Conservation (phyloP, 2,888 invertebrate species). For the Drosophila sordidula region DNA sequence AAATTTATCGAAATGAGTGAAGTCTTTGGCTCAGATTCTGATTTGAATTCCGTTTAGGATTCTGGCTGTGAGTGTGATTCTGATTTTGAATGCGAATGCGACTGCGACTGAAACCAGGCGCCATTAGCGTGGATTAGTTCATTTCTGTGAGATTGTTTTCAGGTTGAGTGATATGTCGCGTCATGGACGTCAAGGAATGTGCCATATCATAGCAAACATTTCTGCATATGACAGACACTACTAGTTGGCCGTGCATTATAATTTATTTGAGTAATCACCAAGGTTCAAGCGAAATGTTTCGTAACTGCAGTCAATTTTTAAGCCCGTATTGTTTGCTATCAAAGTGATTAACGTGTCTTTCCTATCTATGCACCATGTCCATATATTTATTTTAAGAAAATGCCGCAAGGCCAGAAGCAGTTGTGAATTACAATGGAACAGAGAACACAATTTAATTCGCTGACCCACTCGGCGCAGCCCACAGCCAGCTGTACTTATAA, state of each 20-base stretch:
- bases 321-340: too few relatives aligned
- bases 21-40: conserved; percentile 28
- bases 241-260: background rate
- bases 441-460: conserved; percentile 11
- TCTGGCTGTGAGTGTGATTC: conserved; percentile 12
- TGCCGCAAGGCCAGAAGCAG: background rate
- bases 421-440: conserved; percentile 14
- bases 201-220: conserved; percentile 3
- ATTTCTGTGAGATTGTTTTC: conserved; percentile 16
- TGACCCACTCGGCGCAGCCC: conserved; percentile 3
- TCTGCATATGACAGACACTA: background rate
- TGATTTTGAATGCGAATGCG: conserved; percentile 15
- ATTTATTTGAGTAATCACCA: background rate
- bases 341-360: too few relatives aligned
- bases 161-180: conserved; percentile 1
- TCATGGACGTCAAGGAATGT: conserved; percentile 8
- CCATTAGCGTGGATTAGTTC: conserved; percentile 53
- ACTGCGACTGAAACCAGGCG: conserved; percentile 15
- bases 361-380: background rate
- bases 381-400: background rate
- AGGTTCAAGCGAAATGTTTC: background rate
- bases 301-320: too few relatives aligned
- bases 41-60: conserved; percentile 5
- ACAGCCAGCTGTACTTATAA: conserved; percentile 12
- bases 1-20: conserved; percentile 52